Base-by-base conservation (phyloP, 1,140 invertebrate species). In the Drosophila nikananu region DNA sequence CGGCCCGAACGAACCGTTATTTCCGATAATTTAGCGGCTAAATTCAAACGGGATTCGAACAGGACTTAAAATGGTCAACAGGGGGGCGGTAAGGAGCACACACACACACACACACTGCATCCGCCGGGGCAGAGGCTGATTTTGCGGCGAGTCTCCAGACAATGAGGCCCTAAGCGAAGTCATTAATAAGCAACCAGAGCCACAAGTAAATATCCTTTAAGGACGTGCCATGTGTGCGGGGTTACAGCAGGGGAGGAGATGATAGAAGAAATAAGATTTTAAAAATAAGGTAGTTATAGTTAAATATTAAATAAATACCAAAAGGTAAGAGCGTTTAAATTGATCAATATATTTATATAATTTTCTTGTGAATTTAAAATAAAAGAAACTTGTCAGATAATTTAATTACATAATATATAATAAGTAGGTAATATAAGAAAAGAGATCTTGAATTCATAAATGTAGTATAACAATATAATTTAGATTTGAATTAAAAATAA, bases 141-240 rank as follows among this genome's bases (percentile, higher is more conserved):
- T 55, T 55, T 55, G 67, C 19, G 68, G 44, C 35, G 58, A 57
- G 63, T 68, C 79, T 76, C 46, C 60, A 83, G 83, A 83, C 83
- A 86, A 80, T 76, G 79, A 67, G 79, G 54, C 58, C 76, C 49
- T 55, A 55, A 42, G 67, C 58, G 41, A 64, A 57, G 81, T 87
- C 84, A 89, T 89, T 89, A 89, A 89, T 89, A 89, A 90, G 78
- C 73, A 83, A 89, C 32, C 37, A 79, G 68, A 84, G 74, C 70
- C 77, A 81, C 83, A 90, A 90, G 84, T 89, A 81, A 89, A 90
- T 89, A 89, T 89, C 84, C 81, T 89, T 89, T 75, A 84, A 89
- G 84, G 86, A 89, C 71, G 71, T 78, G 67, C 77, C 54, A 82
- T 87, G 74, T 72, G 57, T 44, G 2, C 37, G 10, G 66, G 46